These are phyloP conservation scores for Calcarius ornatus DNA, from an alignment of 2,113 vertebrate genomes.

Conservation along the genomic window DNA sequence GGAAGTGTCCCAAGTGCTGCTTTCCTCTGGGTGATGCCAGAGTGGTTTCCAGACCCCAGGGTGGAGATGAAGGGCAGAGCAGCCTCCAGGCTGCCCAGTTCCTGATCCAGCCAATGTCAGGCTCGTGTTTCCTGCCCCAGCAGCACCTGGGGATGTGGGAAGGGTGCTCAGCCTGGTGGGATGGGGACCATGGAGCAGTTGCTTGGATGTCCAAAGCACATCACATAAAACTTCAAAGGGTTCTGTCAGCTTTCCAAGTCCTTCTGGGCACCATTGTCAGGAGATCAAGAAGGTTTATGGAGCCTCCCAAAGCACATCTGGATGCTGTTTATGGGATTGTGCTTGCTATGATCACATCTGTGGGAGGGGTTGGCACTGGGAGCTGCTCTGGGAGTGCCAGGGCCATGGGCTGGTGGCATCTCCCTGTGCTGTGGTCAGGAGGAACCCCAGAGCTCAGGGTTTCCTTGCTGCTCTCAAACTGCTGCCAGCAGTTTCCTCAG, in stretches of 20 bases:
- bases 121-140: fast-evolving
- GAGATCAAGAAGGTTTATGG: neutral
- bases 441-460: neutral
- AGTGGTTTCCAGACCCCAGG: neutral
- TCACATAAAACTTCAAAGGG: neutral
- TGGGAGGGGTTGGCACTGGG: neutral
- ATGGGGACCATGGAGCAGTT: neutral
- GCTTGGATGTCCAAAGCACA: neutral
- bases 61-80: neutral
- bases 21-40: neutral
- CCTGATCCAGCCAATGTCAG: fast-evolving
- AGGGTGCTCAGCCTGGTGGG: neutral
- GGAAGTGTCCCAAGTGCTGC: neutral
- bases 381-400: neutral
- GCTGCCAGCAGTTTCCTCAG: neutral
- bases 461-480: neutral
- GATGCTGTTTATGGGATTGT: neutral
- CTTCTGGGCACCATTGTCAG: conserved; percentile 24
- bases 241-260: neutral
- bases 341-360: neutral
- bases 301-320: conserved; percentile 4
- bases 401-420: neutral
- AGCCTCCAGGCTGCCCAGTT: neutral
- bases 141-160: neutral
- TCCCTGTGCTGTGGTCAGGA: neutral